Base-by-base conservation (phyloP, 2,797 vertebrate species). In the Smutsia temminckii region DNA sequence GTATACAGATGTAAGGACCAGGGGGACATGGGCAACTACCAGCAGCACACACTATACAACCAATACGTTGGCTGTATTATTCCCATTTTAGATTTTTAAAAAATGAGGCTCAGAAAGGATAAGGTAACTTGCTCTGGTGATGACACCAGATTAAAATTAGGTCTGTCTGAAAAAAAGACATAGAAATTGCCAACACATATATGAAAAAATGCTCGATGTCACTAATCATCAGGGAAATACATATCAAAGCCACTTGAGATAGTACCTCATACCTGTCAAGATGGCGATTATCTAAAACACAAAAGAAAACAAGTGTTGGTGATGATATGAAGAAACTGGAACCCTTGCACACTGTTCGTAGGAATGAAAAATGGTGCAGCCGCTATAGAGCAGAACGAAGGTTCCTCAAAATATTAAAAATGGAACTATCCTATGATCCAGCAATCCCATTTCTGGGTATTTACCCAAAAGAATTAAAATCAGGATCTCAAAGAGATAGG, bases 1-100 rank as follows among this genome's bases (percentile, higher is more conserved):
- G 46, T 9, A n/a, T 2, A 34, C 1, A 75, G 21, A 23, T 18
- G n/a, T 18, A 5, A 81, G 72, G 5, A 9, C 42, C 40, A 8
- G 42, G 25, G 37, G 10, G 21, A 8, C 6, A 4, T 17, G 34
- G 61, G 42, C 1, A 49, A 61, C 20, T 4, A 13, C 68, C 21
- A 11, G 42, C 9, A 40, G 42, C 9, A n/a, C 1, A 0, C 2
- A 3, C 21, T 37, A 32, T 3, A 14, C 10, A 57, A 49, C 18
- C 7, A 37, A 5, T 29, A 34, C 59, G 10, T 12, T 77, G 25
- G 23, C n/a, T 37, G 18, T 32, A 4, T 27, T 21, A 8, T 13
- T 59, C n/a, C 40, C 13, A 72, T 91, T 68, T 94, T 12, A 75
- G 69, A 72, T 17, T 40, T 40, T 3, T 11, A 18, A 69, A 51